Base-by-base conservation (phyloP, 1,140 invertebrate genomes). In the Drosophila ironensis region DNA sequence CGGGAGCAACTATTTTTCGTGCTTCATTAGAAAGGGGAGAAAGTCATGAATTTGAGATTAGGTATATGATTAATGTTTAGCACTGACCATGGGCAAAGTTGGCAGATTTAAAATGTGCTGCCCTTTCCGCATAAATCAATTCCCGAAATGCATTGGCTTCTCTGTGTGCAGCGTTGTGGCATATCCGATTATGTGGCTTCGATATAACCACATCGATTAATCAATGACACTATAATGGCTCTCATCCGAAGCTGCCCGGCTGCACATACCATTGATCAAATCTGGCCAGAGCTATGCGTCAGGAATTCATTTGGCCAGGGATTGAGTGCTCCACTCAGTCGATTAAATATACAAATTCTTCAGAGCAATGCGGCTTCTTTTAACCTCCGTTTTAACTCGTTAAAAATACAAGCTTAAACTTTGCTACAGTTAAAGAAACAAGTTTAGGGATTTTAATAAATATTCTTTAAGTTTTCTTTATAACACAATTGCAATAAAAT, bases 1-100 rank as follows among this genome's bases (percentile, higher is more conserved):
- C n/a, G 19, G 4, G 25, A 11, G 27, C 45, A 70, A 82, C 77
- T 69, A 77, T 77, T 82, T 77, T 68, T 69, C n/a, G 61, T 72
- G 72, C 77, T 76, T 68, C 67, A 81, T 82, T 80, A 71, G 59
- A 52, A 20, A 40, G 42, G 41, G 45, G 19, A 28, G 48, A 52
- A 67, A 45, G 60, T 46, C 61, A 67, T 68, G 64, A 66, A 68
- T 68, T 22, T 17, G 33, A 67, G 61, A 67, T 68, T 68, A 67
- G 48, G 35, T 40, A 16, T 45, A 53, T 45, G 41, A 53, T 68
- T 67, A 38, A 67, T 68, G 64, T 30, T 64, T 37, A 20, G 42
- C 38, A 25, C 46, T 67, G 60, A 67, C 60, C 41, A n/a, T 42
- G 52, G n/a, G 19, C 24, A 24, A 28, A 33, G 50, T 40, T 24